phyloP scores from a whole-genome alignment of 2,888 invertebrate species.

The Entomobrya multifasciata region DNA sequence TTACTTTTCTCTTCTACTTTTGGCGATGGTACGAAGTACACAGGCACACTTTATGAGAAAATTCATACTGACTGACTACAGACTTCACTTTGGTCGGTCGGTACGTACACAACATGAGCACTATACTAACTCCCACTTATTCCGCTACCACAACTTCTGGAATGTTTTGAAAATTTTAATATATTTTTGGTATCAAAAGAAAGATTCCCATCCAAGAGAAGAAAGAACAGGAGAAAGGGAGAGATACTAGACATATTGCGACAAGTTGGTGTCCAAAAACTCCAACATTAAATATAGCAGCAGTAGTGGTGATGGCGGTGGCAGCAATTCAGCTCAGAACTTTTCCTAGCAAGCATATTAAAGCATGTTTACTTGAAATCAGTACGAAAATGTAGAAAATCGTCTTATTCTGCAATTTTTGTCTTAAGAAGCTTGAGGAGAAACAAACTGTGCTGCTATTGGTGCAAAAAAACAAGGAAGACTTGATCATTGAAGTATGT shows the following conservation, averaged over 20 bases:
- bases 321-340: not conserved
- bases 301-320: not conserved
- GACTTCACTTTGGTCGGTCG: not conserved
- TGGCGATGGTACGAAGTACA: not conserved
- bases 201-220: no score
- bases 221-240: no score
- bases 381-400: not conserved
- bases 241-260: not conserved
- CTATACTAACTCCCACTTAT: conserved; percentile 5
- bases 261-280: conserved; percentile 26
- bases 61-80: not conserved
- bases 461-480: not conserved
- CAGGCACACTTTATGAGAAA: not conserved
- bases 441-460: not conserved
- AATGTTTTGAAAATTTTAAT: conserved; percentile 34
- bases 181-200: conserved; percentile 19
- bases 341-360: not conserved
- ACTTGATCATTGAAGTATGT: conserved; percentile 8
- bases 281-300: not conserved
- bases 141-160: conserved; percentile 11
- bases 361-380: conserved; percentile 20
- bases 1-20: conserved; percentile 14
- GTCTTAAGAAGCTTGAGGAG: not conserved
- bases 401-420: not conserved
- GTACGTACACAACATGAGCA: not conserved